A percentile compares a stretch with the other conserved stretches of the same genome.
Conservation (phyloP, 2,113 vertebrate species). For the Cathartes aura region DNA sequence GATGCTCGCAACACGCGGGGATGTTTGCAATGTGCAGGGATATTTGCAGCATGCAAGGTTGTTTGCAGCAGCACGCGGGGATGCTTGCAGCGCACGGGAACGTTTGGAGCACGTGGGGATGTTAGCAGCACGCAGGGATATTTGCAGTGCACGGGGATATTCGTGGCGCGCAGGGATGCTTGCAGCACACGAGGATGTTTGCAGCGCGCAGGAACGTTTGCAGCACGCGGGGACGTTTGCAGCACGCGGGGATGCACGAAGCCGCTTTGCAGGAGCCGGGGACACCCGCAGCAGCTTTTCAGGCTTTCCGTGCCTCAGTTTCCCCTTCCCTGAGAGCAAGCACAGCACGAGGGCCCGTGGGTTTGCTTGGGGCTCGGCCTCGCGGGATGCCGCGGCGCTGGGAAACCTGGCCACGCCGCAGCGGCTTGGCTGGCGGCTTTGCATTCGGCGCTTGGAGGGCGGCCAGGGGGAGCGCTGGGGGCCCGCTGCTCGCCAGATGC, state of each 20-base stretch:
- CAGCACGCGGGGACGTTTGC: rapidly evolving
- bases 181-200: too few species aligned
- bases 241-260: rapidly evolving
- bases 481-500: slow-evolving; percentile 41
- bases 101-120: too few species aligned
- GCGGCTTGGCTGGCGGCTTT: not conserved
- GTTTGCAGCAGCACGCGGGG: not conserved
- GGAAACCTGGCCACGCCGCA: not conserved
- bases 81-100: too few species aligned
- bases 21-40: not conserved
- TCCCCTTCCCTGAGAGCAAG: not conserved
- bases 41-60: not conserved
- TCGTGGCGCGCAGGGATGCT: not conserved
- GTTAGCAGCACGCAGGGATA: too few species aligned
- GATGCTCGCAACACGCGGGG: too few species aligned
- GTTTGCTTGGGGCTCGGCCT: not conserved
- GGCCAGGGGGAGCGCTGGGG: not conserved
- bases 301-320: not conserved
- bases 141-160: too few species aligned
- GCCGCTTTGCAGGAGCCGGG: not conserved
- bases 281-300: not conserved
- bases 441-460: not conserved
- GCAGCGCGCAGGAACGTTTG: not conserved
- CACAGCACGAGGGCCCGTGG: rapidly evolving
- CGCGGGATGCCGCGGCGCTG: rapidly evolving